phyloP scores from a whole-genome alignment of 2,797 vertebrate species.

The Heterohyrax brucei region DNA sequence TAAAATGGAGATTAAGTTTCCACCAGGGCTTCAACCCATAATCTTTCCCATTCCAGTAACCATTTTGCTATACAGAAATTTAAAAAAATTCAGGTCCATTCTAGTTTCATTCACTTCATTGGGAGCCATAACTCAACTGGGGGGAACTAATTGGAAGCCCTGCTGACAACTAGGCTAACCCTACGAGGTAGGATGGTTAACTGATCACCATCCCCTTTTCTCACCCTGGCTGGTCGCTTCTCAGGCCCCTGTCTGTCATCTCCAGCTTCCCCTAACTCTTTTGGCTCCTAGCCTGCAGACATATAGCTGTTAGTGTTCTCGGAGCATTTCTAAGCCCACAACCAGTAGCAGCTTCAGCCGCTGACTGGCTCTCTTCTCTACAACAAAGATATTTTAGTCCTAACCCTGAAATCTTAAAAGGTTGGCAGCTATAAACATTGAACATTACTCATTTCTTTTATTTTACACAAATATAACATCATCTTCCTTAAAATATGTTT shows the following conservation, averaged over 20 bases:
- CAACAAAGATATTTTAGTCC: background rate
- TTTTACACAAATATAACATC: background rate
- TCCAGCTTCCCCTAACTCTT: background rate
- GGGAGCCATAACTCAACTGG: too few relatives aligned
- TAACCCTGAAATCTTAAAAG: background rate
- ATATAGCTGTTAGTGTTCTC: background rate
- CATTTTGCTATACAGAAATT: too few relatives aligned
- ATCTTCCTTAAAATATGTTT: slow-evolving; percentile 49
- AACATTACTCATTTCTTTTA: background rate
- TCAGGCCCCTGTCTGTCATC: background rate
- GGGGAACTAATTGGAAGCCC: too few relatives aligned
- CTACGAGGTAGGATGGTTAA: background rate
- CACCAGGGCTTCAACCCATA: too few relatives aligned
- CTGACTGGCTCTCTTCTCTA: background rate
- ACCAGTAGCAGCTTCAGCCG: background rate
- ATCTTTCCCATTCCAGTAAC: too few relatives aligned
- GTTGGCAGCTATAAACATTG: background rate
- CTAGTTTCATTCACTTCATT: too few relatives aligned
- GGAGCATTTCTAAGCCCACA: background rate
- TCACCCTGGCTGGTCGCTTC: background rate
- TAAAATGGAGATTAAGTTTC: too few relatives aligned
- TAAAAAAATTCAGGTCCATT: too few relatives aligned
- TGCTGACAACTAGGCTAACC: background rate
- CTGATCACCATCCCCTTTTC: background rate
- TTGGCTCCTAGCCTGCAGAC: background rate